phyloP scores from a whole-genome alignment of 2,113 vertebrate species.

The Nycticryphes semicollaris region DNA sequence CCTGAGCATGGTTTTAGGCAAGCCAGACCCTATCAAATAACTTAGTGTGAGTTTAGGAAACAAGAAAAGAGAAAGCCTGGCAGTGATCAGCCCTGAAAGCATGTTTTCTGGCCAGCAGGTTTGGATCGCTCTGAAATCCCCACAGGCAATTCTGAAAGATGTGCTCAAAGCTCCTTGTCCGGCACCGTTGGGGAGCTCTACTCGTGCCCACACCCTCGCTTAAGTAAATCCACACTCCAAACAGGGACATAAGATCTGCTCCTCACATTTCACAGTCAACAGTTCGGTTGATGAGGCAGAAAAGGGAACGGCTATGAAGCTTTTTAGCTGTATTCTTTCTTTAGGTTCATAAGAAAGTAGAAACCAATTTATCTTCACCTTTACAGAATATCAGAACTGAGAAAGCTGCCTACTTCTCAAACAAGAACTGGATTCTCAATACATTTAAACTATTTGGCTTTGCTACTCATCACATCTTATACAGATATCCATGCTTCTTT shows the following conservation, averaged over 20 bases:
- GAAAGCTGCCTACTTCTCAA: not conserved
- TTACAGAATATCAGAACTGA: not conserved
- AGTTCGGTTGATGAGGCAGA: not conserved
- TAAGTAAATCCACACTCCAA: not conserved
- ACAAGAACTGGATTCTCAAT: not conserved
- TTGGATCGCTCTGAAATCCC: not conserved
- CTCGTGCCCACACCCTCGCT: not conserved
- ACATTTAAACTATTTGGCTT: not conserved
- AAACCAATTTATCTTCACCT: not conserved
- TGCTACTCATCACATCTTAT: not conserved
- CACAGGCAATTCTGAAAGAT: not conserved
- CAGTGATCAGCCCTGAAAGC: not conserved
- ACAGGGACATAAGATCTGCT: not conserved
- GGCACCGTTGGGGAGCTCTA: not conserved
- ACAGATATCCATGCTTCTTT: not conserved
- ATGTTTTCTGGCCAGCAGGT: conserved; percentile 1
- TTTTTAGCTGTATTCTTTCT: not conserved
- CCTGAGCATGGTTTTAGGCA: not conserved
- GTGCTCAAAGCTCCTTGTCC: not conserved
- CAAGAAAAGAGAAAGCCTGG: not conserved
- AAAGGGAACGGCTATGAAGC: not conserved
- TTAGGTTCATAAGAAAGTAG: not conserved
- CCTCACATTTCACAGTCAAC: not conserved
- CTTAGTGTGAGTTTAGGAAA: not conserved
- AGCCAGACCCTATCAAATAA: not conserved